Percentiles rank a stretch among this genome's conserved stretches.
Conservation (phyloP, 2,888 invertebrate genomes). For the Sabatieria punctata region DNA sequence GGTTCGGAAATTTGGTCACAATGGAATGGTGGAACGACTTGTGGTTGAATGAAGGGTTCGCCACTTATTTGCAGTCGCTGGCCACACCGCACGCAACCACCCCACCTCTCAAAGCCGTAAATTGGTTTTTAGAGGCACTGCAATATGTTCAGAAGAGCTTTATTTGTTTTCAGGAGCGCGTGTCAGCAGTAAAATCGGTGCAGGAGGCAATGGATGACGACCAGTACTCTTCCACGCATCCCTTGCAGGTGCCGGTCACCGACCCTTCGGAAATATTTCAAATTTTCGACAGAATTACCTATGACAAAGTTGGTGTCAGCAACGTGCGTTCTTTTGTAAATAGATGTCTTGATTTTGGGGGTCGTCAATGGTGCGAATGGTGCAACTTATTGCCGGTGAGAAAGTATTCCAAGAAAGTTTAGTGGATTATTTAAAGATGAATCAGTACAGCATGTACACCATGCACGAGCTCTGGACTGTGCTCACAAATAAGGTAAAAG, state of each 20-base stretch:
- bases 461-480: background rate
- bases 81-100: background rate
- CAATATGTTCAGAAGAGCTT: no score
- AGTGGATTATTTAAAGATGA: background rate
- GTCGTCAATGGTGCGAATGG: background rate
- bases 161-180: no score
- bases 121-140: background rate
- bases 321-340: background rate
- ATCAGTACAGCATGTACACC: background rate
- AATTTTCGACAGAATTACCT: constrained; percentile 68
- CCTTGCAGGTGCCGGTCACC: constrained; percentile 59
- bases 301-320: constrained; percentile 47
- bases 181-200: background rate
- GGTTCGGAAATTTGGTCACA: constrained; percentile 4
- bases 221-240: constrained; percentile 60
- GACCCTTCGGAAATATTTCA: constrained; percentile 72
- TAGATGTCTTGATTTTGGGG: background rate
- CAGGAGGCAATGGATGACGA: constrained; percentile 44
- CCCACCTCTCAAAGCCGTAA: no score
- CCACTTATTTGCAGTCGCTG: constrained; percentile 3
- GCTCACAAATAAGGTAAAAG: background rate
- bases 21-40: constrained; percentile 6
- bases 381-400: background rate
- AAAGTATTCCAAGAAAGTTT: background rate
- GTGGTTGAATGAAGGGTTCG: constrained; percentile 9